Percentiles rank a stretch among this genome's conserved stretches.
phyloP scores from a whole-genome alignment of 2,888 invertebrate species.

The Alitta virens region DNA sequence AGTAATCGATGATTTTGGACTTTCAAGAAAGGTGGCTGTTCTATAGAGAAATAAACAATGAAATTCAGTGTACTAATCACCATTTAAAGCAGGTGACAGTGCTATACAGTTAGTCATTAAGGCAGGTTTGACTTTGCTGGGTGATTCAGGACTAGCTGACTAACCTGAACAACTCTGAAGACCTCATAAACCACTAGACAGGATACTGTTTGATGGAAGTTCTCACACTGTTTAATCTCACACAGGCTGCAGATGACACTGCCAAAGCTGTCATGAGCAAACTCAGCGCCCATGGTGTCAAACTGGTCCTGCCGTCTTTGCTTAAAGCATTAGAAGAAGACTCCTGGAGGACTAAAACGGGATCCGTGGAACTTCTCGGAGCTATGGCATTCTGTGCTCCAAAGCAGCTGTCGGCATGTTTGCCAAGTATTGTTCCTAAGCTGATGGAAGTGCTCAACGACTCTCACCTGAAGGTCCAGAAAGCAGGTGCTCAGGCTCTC shows the following conservation, averaged over 20 bases:
- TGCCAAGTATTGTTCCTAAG: slow-evolving; percentile 97
- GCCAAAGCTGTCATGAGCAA: slow-evolving; percentile 89
- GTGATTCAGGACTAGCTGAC: no score
- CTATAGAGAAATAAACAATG: no score
- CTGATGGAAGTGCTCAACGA: slow-evolving; percentile 94
- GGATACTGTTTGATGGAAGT: no score
- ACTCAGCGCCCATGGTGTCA: slow-evolving; percentile 94
- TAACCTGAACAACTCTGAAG: no score
- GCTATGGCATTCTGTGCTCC: slow-evolving; percentile 99
- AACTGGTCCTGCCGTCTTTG: slow-evolving; percentile 90
- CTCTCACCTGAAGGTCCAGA: slow-evolving; percentile 95
- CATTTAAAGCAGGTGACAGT: no score
- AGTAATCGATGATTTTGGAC: no score
- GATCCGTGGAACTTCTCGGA: slow-evolving; percentile 91
- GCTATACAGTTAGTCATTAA: no score
- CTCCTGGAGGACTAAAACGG: slow-evolving; percentile 86
- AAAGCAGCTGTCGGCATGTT: slow-evolving; percentile 93
- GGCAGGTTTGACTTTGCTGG: no score
- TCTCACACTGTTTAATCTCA: no score
- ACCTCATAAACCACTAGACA: no score
- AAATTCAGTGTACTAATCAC: no score
- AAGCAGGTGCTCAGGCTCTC: slow-evolving; percentile 92
- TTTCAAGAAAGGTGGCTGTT: no score
- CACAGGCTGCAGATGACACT: slow-evolving; percentile 89
- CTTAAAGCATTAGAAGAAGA: slow-evolving; percentile 93